Evolutionary conservation across 2,797 vertebrate genomes (phyloP).

Genomic region (Staurois parvus): DNA sequence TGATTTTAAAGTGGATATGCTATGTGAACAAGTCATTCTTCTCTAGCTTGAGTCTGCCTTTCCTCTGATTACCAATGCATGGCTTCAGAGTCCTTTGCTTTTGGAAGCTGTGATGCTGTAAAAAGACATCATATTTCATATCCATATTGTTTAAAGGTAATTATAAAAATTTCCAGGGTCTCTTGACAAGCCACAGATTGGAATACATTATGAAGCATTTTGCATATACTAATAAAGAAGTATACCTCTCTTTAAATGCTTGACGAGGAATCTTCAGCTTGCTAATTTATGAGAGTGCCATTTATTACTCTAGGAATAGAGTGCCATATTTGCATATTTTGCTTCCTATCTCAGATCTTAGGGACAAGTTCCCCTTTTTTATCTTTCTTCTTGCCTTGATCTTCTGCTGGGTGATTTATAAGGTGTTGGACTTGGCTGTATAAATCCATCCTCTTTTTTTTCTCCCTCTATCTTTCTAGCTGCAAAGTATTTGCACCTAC

Average conservation of each 20-base stretch:
- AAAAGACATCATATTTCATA: constrained; percentile 41
- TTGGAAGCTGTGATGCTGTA: constrained; percentile 31
- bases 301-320: constrained; percentile 56
- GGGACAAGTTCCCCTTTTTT: constrained; percentile 60
- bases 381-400: constrained; percentile 58
- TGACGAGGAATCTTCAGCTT: constrained; percentile 45
- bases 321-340: constrained; percentile 56
- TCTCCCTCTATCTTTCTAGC: constrained; percentile 37
- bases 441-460: constrained; percentile 58
- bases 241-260: constrained; percentile 49
- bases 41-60: constrained; percentile 16
- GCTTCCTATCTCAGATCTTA: constrained; percentile 61
- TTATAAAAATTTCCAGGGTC: constrained; percentile 55
- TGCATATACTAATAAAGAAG: constrained; percentile 53
- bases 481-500: constrained; percentile 59
- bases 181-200: constrained; percentile 59
- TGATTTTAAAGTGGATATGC: background rate
- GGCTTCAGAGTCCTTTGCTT: constrained; percentile 48
- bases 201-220: constrained; percentile 50
- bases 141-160: constrained; percentile 59
- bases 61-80: constrained; percentile 11
- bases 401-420: constrained; percentile 61
- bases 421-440: constrained; percentile 61
- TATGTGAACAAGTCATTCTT: background rate
- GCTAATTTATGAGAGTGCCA: constrained; percentile 58